Evolutionary conservation across 2,797 vertebrate species (phyloP).

Genomic region (Threskiornis aethiopicus): DNA sequence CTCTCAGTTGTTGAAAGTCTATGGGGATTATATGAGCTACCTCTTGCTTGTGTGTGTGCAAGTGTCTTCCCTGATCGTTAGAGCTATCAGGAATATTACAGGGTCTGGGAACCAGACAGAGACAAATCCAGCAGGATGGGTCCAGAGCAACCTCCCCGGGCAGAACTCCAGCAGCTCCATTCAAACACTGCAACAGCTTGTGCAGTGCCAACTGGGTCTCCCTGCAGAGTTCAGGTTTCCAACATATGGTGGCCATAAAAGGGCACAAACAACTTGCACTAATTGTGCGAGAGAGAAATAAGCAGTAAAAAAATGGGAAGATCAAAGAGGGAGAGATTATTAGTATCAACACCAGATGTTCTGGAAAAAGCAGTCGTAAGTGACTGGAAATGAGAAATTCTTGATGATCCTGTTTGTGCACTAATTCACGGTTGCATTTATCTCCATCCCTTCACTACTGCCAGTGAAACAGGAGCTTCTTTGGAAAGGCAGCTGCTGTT

Average conservation of each 20-base stretch:
- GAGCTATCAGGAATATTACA: neutral
- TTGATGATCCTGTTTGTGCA: neutral
- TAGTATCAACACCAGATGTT: neutral
- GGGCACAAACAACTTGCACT: neutral
- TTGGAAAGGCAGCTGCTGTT: neutral
- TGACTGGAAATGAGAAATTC: neutral
- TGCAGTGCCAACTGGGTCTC: neutral
- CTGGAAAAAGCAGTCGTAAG: neutral
- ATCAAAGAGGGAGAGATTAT: neutral
- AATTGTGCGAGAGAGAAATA: neutral
- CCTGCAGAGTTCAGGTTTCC: neutral
- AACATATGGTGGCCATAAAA: neutral
- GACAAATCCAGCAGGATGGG: neutral
- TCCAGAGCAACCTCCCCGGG: neutral
- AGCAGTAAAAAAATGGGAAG: neutral
- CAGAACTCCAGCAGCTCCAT: neutral
- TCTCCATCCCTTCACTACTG: neutral
- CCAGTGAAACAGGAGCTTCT: neutral
- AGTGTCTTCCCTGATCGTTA: neutral
- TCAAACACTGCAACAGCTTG: neutral
- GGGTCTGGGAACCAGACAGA: neutral
- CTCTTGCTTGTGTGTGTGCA: neutral
- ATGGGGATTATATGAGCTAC: neutral
- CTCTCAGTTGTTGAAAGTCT: neutral
- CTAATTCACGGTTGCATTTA: neutral